phyloP scores from a whole-genome alignment of 2,888 invertebrate genomes.

The Lepidochitona cinerea region DNA sequence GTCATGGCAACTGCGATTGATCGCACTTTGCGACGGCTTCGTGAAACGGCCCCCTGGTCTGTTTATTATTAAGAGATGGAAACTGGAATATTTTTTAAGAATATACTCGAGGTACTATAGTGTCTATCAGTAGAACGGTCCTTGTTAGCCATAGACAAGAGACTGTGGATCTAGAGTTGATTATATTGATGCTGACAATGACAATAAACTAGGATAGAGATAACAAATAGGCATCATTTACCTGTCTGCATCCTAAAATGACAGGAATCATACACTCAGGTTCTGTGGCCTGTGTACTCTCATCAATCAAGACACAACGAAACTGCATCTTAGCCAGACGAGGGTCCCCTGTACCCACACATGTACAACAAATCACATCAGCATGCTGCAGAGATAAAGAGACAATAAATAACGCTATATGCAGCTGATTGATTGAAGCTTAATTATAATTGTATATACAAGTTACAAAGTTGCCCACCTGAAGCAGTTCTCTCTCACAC shows the following conservation, averaged over 20 bases:
- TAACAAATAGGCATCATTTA: slow-evolving; percentile 43
- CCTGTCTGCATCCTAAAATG: slow-evolving; percentile 95
- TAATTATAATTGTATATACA: background rate
- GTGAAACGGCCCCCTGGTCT: too few species aligned
- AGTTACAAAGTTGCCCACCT: slow-evolving; percentile 51
- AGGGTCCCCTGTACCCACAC: slow-evolving; percentile 98
- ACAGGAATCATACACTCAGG: slow-evolving; percentile 99
- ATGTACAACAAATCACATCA: slow-evolving; percentile 99
- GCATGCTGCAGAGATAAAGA: slow-evolving; percentile 78
- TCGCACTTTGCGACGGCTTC: too few species aligned
- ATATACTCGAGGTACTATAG: too few species aligned
- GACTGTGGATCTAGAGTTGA: too few species aligned
- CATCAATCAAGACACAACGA: slow-evolving; percentile 96
- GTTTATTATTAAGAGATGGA: too few species aligned
- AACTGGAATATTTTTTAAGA: too few species aligned
- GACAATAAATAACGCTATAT: background rate
- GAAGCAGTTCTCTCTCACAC: slow-evolving; percentile 86
- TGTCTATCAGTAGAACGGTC: too few species aligned
- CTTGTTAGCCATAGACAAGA: too few species aligned
- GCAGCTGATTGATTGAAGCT: too few species aligned
- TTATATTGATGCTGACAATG: too few species aligned
- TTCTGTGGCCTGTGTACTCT: slow-evolving; percentile 94
- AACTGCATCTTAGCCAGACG: slow-evolving; percentile 93
- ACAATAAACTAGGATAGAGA: too few species aligned
- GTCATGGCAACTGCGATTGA: too few species aligned